phyloP scores from a whole-genome alignment of 2,113 vertebrate species.

The Raphicerus campestris region DNA sequence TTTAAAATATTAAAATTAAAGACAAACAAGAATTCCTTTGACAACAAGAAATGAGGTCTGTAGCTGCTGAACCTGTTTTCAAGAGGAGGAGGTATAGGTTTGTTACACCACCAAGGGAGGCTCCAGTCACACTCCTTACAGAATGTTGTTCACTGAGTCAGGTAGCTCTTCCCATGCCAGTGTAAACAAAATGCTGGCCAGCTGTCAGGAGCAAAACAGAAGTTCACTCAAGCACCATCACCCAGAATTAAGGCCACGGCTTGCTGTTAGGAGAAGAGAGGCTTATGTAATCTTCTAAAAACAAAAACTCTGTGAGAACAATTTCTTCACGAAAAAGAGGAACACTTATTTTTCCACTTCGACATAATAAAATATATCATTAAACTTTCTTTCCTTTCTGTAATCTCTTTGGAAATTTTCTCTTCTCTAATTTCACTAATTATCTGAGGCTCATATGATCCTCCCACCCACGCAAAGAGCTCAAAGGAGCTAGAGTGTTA shows the following conservation, averaged over 20 bases:
- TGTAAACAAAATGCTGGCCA: slow-evolving; percentile 35
- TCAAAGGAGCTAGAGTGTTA: not conserved
- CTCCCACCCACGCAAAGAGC: not conserved
- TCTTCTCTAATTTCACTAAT: not conserved
- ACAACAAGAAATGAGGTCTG: not conserved
- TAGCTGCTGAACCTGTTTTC: slow-evolving; percentile 32
- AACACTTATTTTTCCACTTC: not conserved
- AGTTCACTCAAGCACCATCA: not conserved
- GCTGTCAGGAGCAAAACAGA: slow-evolving; percentile 14
- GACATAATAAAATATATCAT: not conserved
- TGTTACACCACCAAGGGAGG: not conserved
- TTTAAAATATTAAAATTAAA: slow-evolving; percentile 32
- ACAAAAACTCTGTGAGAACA: slow-evolving; percentile 9
- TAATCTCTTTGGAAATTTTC: not conserved
- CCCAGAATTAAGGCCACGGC: not conserved
- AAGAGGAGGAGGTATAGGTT: not conserved
- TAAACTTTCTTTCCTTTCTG: not conserved
- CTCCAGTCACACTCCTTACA: not conserved
- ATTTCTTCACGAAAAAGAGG: not conserved
- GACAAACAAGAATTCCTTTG: slow-evolving; percentile 8
- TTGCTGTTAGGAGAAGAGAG: slow-evolving; percentile 7
- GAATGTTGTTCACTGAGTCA: slow-evolving; percentile 40
- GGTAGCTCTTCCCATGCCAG: not conserved
- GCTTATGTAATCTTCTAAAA: not conserved
- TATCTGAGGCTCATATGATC: not conserved